Conservation (phyloP, 2,113 vertebrate genomes). For the Hylia prasina region DNA sequence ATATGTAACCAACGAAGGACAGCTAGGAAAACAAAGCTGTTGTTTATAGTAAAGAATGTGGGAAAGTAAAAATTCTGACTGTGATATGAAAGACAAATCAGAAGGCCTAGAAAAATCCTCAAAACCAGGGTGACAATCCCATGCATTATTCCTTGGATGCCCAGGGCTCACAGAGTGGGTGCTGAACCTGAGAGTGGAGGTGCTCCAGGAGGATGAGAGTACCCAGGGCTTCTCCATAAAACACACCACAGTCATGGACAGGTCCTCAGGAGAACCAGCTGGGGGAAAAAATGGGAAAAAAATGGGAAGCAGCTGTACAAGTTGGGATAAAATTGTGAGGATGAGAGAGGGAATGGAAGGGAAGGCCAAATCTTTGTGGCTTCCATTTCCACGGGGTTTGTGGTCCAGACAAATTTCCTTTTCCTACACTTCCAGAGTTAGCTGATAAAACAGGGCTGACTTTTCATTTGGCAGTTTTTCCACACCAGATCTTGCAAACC, state of each 20-base stretch:
- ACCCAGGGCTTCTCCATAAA: neutral
- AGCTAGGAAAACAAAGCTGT: too few relatives aligned
- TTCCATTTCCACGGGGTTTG: neutral
- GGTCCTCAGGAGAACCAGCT: neutral
- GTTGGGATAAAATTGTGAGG: neutral
- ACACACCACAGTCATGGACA: neutral
- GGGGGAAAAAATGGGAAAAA: neutral
- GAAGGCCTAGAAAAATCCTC: too few relatives aligned
- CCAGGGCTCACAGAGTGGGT: neutral
- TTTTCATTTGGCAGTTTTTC: neutral
- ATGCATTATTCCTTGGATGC: neutral
- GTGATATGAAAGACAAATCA: too few relatives aligned
- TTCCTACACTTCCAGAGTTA: neutral
- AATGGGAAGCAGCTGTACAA: neutral
- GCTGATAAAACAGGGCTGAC: neutral
- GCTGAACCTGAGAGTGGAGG: neutral
- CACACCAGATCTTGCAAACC: neutral
- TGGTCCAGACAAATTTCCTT: neutral
- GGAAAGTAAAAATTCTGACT: too few relatives aligned
- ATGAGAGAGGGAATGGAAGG: neutral
- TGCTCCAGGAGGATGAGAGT: neutral
- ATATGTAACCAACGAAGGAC: too few relatives aligned
- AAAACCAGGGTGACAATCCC: too few relatives aligned
- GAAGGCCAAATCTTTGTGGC: neutral
- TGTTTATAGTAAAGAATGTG: too few relatives aligned